phyloP scores from a whole-genome alignment of 2,888 invertebrate genomes.

The Polymixis flavicincta region DNA sequence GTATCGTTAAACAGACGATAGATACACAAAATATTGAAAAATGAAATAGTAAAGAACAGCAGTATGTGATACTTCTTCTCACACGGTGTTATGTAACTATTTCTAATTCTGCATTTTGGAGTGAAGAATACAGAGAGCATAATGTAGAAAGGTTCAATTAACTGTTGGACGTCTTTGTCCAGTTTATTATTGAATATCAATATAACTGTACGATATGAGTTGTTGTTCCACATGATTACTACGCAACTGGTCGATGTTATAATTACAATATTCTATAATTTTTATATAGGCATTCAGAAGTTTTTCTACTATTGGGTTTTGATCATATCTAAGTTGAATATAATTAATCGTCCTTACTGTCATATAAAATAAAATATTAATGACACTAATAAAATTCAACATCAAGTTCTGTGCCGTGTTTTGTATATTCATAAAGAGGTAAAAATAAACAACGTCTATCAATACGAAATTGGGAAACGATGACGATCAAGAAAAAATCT shows the following conservation, averaged over 20 bases:
- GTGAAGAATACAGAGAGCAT: conserved; percentile 3
- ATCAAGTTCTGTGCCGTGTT: no score
- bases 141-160: conserved; percentile 26
- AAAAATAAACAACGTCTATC: no score
- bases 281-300: background rate
- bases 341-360: background rate
- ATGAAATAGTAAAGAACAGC: background rate
- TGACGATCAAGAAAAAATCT: background rate
- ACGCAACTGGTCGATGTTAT: background rate
- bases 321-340: background rate
- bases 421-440: no score
- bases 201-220: background rate
- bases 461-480: no score
- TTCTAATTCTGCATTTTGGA: conserved; percentile 31
- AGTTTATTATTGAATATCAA: background rate
- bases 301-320: background rate
- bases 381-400: no score
- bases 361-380: background rate
- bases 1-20: background rate
- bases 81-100: background rate
- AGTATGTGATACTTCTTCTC: conserved; percentile 16
- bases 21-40: background rate
- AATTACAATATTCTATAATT: background rate
- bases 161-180: background rate
- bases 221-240: background rate